Evolutionary conservation across 2,797 vertebrate species (phyloP).

Genomic region (Peromyscus eremicus): DNA sequence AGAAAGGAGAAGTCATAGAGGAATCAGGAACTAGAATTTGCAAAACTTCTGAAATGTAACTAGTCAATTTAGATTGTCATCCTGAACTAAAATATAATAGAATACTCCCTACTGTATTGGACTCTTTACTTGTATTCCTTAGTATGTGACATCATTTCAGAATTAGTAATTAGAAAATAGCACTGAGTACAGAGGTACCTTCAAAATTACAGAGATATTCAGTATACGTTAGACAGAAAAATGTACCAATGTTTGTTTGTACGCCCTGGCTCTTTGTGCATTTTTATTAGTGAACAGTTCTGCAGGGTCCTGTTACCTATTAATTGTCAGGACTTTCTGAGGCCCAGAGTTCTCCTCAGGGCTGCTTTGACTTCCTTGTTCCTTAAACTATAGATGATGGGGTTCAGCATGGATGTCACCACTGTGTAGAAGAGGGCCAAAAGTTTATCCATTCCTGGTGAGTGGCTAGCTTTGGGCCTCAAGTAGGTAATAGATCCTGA

Average conservation of each 20-base stretch:
- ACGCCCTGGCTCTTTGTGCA: fast-evolving
- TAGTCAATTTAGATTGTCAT: not conserved
- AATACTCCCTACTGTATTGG: not conserved
- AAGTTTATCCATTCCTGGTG: not conserved
- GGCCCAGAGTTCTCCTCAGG: not conserved
- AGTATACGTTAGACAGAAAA: not conserved
- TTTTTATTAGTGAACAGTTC: not conserved
- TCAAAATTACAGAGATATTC: not conserved
- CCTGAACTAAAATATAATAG: not conserved
- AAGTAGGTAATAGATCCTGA: not conserved
- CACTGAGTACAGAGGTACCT: not conserved
- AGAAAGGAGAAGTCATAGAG: not conserved
- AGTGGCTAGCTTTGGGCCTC: slow-evolving; percentile 9
- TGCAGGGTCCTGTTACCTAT: not conserved
- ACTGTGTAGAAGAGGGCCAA: slow-evolving; percentile 58
- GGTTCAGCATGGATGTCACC: slow-evolving; percentile 59
- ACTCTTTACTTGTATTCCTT: not conserved
- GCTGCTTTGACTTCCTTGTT: slow-evolving; percentile 64
- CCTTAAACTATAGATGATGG: slow-evolving; percentile 67
- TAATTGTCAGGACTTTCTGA: not conserved
- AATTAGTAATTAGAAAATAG: not conserved
- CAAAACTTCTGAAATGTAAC: not conserved
- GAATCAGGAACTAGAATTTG: too few species aligned
- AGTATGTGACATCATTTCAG: not conserved
- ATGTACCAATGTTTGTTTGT: not conserved